Base-by-base conservation (phyloP, 1,140 invertebrate species). In the Zaprionus ghesquierei region DNA sequence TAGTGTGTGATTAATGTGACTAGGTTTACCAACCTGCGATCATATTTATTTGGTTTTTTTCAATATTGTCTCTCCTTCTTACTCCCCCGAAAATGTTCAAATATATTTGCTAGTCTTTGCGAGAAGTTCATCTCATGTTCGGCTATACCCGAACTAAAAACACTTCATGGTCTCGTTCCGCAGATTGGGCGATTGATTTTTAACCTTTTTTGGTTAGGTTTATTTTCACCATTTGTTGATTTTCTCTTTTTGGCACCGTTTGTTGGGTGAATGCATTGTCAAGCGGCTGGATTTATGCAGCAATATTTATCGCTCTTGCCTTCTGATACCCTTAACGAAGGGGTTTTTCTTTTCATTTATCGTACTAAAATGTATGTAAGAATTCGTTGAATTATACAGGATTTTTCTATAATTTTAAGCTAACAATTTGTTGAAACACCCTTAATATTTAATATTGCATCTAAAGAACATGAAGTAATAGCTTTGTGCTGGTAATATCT, bases 161-260 rank as follows among this genome's bases (percentile, higher is more conserved):
- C 59, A 61, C 22, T 50, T 5, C 23, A 44, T 33, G 12, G 56
- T 41, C 46, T 35, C 56, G 61, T 54, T 71, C 53, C 75, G 71
- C 25, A 75, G 12, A 60, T 80, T 80, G 44, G 59, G 65, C 76
- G 77, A 46, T 58, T 76, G 78, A 76, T 80, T 80, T 80, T 68
- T 72, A 80, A 80, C 78, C 79, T 81, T 81, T 71, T 81, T 60
- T 41, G 44, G 54, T 25, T n/a, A 27, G 63, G 65, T 69, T 74
- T 58, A 64, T 77, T 64, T 81, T 70, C 79, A 70, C 62, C 75
- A 75, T 75, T 81, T 77, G 75, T 65, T 58, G 63, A 27, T 46
- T 71, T 60, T 60, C 41, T 60, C 38, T 60, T 54, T 55, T 54
- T 44, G 33, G 33, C 62, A 23, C 25, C 53, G 46, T 29, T 44